A percentile compares a stretch with the other conserved stretches of the same genome.
Evolutionary conservation across 1,140 invertebrate species (phyloP).

Genomic region (Oscheius sp.): DNA sequence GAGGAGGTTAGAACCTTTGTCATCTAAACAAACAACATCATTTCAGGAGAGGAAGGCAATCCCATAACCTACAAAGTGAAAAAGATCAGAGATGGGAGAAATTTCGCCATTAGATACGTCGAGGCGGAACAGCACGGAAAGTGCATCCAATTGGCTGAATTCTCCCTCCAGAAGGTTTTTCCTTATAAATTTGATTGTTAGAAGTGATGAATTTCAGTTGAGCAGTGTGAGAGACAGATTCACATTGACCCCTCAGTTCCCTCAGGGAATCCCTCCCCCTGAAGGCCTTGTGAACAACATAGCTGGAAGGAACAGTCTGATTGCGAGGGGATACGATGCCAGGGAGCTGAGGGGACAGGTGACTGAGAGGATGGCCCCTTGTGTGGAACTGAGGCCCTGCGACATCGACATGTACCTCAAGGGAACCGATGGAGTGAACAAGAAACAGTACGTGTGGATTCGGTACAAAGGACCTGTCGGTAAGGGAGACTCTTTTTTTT

Average conservation of each 20-base stretch:
- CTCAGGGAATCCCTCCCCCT: constrained; percentile 2
- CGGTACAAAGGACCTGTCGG: constrained; percentile 37
- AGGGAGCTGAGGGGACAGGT: constrained; percentile 22
- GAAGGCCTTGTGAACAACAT: constrained; percentile 24
- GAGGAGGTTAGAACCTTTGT: constrained; percentile 26
- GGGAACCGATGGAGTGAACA: constrained; percentile 25
- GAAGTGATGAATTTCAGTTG: neutral
- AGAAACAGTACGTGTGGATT: constrained; percentile 37
- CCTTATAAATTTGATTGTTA: neutral
- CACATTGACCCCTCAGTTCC: constrained; percentile 28
- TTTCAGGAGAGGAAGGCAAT: constrained; percentile 33
- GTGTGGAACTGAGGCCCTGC: constrained; percentile 31
- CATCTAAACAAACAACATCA: neutral
- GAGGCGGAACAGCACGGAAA: constrained; percentile 38
- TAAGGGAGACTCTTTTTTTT: constrained; percentile 11
- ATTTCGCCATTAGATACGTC: constrained; percentile 36
- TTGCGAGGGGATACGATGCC: constrained; percentile 20
- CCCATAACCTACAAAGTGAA: constrained; percentile 37
- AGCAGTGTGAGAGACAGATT: constrained; percentile 20
- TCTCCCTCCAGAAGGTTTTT: constrained; percentile 34
- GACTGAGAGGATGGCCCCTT: constrained; percentile 36
- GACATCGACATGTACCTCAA: constrained; percentile 31
- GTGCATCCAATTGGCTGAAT: constrained; percentile 36
- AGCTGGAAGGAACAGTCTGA: constrained; percentile 14
- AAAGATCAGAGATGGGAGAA: constrained; percentile 28